phyloP scores from a whole-genome alignment of 2,113 vertebrate species.

The Silurus asotus region DNA sequence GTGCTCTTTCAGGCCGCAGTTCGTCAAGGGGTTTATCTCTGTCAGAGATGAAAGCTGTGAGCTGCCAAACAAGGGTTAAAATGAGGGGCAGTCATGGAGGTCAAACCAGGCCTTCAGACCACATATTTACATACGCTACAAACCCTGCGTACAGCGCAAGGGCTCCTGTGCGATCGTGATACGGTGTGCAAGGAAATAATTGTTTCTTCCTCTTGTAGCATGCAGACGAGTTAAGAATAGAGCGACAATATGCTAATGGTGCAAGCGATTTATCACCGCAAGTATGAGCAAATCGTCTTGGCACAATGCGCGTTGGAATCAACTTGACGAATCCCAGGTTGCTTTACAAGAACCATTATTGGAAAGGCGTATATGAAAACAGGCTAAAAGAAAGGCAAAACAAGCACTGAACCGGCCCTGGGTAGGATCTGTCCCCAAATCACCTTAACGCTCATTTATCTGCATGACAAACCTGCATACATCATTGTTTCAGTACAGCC shows the following conservation, averaged over 20 bases:
- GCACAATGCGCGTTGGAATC: conserved; percentile 10
- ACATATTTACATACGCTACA: conserved; percentile 59
- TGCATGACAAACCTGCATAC: neutral
- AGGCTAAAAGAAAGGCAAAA: neutral
- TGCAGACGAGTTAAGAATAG: conserved; percentile 23
- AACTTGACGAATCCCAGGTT: conserved; percentile 35
- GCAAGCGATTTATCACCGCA: conserved; percentile 26
- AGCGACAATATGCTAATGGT: conserved; percentile 22
- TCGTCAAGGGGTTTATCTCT: conserved; percentile 77
- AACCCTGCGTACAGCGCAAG: neutral
- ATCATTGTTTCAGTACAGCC: conserved; percentile 8
- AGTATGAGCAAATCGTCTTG: conserved; percentile 27
- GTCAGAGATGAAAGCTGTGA: conserved; percentile 74
- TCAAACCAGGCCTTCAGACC: conserved; percentile 61
- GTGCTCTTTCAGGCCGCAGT: conserved; percentile 69
- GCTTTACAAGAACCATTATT: conserved; percentile 14
- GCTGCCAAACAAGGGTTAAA: conserved; percentile 74
- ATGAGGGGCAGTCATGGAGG: conserved; percentile 53
- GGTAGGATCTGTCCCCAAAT: conserved; percentile 8
- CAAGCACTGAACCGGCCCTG: neutral
- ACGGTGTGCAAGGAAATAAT: neutral
- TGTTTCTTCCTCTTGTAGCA: neutral
- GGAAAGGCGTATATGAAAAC: neutral
- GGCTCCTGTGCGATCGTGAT: neutral
- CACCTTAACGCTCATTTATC: conserved; percentile 14